Conservation (phyloP, 2,888 invertebrate species). For the Phortica magna region DNA sequence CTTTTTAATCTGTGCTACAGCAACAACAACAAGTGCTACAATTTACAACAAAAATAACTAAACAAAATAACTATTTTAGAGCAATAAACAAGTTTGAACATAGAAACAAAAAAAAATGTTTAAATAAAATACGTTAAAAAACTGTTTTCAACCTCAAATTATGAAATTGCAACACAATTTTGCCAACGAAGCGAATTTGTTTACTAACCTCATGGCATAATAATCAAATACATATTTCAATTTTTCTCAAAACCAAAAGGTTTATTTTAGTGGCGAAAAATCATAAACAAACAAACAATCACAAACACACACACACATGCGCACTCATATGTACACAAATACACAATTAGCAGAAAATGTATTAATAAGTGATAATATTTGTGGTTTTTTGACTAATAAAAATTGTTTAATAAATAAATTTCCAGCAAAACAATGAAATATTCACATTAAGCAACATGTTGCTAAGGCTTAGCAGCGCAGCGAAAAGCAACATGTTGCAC, state of each 20-base stretch:
- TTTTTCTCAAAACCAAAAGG: constrained; percentile 18
- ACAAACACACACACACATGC: background rate
- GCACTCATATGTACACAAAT: background rate
- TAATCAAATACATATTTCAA: background rate
- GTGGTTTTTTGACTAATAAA: background rate
- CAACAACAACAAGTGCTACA: background rate
- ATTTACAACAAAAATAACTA: background rate
- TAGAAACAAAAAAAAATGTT: background rate
- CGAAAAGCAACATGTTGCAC: background rate
- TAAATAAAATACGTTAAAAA: background rate
- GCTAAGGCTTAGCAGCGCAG: background rate
- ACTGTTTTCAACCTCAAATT: background rate
- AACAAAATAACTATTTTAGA: background rate
- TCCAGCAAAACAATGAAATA: constrained; percentile 1
- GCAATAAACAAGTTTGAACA: background rate
- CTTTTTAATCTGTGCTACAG: constrained; percentile 62
- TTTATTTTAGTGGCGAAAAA: constrained; percentile 25
- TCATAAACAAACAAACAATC: background rate
- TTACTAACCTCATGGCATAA: constrained; percentile 6
- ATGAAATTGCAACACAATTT: background rate
- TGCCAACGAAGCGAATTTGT: too few relatives aligned
- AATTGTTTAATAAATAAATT: background rate
- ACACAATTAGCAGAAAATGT: background rate
- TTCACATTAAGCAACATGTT: constrained; percentile 22
- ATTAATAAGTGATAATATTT: constrained; percentile 17